Base-by-base conservation (phyloP, 2,888 invertebrate species). In the Syrphus vitripennis region DNA sequence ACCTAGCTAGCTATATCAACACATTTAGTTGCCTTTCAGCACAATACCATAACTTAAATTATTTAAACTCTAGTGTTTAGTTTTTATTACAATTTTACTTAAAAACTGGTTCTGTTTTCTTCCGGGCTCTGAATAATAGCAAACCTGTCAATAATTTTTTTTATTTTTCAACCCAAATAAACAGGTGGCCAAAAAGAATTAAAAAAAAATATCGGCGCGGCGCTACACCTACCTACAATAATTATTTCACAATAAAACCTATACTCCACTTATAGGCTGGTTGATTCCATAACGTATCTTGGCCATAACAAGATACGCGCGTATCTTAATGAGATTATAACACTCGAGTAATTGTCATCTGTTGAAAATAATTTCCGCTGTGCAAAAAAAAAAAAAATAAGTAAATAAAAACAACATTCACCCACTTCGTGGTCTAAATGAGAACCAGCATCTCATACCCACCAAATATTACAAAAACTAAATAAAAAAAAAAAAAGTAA, bases 341-440 rank as follows among this genome's bases (percentile, higher is more conserved):
- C 70, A 81, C 75, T 81, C 75, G 21, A 70, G 65, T 75, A 84
- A 84, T 84, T 84, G 81, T 84, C 81, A 81, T 84, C 72, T 59
- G 76, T 70, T 76, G 61, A 69, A 84, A 80, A 80, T 80, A 79
- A 83, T 67, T 55, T 71, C 67, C 53, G 50, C 19, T 77, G 69
- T 59, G 34, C 69, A 37, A 42, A 67, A 65, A 34, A 31, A n/a
- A 48, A 48, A 48, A 31, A n/a, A 48, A 24, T 14, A 4, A 45
- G 19, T 16, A 61, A 40, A 59, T n/a, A 42, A 55, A 42, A 50
- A n/a, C 19, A 40, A 45, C 55, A 50, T 50, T 53, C 53, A 59
- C 50, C 57, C 77, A 61, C 48, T 34, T 53, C 21, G 42, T 70
- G 71, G 53, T 55, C 55, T 50, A 80, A 61, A 53, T 57, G 65